These are phyloP conservation scores for Malurus alboscapulatus DNA, from an alignment of 2,113 vertebrate species.

Conservation along the genomic window DNA sequence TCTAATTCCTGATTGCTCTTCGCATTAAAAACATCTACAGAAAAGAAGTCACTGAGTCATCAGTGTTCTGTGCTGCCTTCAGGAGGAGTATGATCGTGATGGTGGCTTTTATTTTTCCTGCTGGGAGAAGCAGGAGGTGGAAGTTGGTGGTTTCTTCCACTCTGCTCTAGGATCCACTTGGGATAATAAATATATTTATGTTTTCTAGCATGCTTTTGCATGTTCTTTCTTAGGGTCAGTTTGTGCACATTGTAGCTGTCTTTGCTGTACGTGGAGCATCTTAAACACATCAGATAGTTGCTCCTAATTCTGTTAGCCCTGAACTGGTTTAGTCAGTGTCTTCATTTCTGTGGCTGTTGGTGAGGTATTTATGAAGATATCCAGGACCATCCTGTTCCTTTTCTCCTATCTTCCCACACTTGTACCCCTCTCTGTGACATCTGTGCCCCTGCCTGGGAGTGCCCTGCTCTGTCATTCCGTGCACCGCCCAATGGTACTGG, in stretches of 20 bases:
- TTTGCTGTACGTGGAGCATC: fast-evolving
- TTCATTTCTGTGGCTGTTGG: not conserved
- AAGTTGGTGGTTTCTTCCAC: not conserved
- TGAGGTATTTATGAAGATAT: not conserved
- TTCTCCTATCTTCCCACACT: fast-evolving
- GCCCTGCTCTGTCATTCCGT: fast-evolving
- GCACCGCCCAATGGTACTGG: fast-evolving
- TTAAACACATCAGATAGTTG: not conserved
- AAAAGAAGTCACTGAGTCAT: not conserved
- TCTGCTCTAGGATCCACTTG: not conserved
- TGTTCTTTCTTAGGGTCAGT: not conserved
- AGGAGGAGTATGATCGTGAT: not conserved
- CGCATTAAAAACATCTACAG: not conserved
- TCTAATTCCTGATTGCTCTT: not conserved
- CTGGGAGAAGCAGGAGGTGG: not conserved
- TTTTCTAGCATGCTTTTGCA: not conserved
- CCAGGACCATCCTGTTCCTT: not conserved
- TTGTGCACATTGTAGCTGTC: fast-evolving
- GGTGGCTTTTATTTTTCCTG: not conserved
- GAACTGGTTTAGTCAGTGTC: not conserved
- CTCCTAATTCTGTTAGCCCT: not conserved
- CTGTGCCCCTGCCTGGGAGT: not conserved
- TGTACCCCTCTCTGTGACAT: not conserved
- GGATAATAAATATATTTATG: not conserved
- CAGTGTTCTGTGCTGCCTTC: not conserved